Evolutionary conservation across 30 jellyfish, hydroid and myxozoan species (phyloP), one percentile per base, ranked within the genome.

Genomic region (Euphysa ruthae): DNA sequence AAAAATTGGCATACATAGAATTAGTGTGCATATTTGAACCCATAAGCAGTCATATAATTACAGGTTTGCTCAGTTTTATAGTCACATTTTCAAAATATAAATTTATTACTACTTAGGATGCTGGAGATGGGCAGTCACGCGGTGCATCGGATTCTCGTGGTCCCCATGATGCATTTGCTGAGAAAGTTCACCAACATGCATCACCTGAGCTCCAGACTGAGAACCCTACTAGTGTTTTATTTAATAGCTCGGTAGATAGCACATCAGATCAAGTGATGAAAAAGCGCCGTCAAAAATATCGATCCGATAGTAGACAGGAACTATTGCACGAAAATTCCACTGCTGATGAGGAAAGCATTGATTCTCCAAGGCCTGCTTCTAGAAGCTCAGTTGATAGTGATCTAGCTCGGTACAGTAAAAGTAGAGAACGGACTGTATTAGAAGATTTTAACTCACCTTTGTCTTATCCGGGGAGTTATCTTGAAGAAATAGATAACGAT

Each of bases 371-470:
- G 3, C 27, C 73, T 26, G 19, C 25, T 21, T 68, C 75, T 24
- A 30, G 29, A 12, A 22, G 49, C 18, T 68, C 80, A 19, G 6
- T 38, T 57, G 74, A 49, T 12, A 30, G 74, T 28, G 80, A 68
- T 19, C 49, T 21, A 20, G 75, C 19, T 22, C 46, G 80, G 1
- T 68, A 68, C 80, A 68, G n/a, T 50, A 30, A 43, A 7, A 68
- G 26, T 32, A 44, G 25, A 35, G 74, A 68, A 3, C 30, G 27
- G 4, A 22, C 32, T 18, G 80, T 68, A 4, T 26, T 68, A 49
- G 74, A 68, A n/a, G 74, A 68, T 68, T 68, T 68, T 32, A 57
- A 43, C 44, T 44, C 69, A 12, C 73, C 69, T 15, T 43, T 32
- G 74, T 68, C 80, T 14, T 24, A 43, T 15, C 80, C 80, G 38